Percentiles rank a stretch among this genome's conserved stretches.
These are phyloP conservation scores for Cacoxenus indagator DNA, from an alignment of 2,888 invertebrate species.

Conservation along the genomic window DNA sequence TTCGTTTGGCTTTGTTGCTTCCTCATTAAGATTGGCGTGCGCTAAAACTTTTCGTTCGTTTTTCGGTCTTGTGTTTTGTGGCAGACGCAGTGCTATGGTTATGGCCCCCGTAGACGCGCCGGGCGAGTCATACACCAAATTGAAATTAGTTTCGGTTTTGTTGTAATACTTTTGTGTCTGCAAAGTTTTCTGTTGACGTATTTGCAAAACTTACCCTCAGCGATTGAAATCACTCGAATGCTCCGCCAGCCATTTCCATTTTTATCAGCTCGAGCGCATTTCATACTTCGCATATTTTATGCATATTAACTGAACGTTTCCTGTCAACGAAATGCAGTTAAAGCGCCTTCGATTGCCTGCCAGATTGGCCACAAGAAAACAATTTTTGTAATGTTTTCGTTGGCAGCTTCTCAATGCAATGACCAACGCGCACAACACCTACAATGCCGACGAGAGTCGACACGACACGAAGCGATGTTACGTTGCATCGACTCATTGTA, in stretches of 20 bases:
- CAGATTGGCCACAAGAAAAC: background rate
- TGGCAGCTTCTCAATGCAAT: too few relatives aligned
- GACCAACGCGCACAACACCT: background rate
- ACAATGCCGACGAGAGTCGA: background rate
- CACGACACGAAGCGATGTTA: background rate
- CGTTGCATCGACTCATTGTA: conserved; percentile 9
- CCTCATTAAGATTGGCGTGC: background rate
- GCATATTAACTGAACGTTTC: background rate
- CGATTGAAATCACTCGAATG: conserved; percentile 43
- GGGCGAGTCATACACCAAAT: background rate
- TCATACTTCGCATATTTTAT: background rate
- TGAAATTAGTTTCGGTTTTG: conserved; percentile 18
- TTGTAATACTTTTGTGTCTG: conserved; percentile 11
- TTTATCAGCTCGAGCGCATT: background rate
- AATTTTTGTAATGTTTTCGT: background rate
- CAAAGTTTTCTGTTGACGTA: conserved; percentile 9
- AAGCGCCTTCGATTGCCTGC: background rate
- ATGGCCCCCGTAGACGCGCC: background rate
- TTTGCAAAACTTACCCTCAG: conserved; percentile 36
- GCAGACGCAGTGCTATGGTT: background rate
- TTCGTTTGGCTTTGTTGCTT: background rate
- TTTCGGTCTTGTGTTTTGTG: background rate
- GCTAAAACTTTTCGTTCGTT: background rate
- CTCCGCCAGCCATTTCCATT: background rate
- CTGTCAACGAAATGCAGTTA: background rate